Base-by-base conservation (phyloP, 2,113 vertebrate species). In the Tyrannus savana region DNA sequence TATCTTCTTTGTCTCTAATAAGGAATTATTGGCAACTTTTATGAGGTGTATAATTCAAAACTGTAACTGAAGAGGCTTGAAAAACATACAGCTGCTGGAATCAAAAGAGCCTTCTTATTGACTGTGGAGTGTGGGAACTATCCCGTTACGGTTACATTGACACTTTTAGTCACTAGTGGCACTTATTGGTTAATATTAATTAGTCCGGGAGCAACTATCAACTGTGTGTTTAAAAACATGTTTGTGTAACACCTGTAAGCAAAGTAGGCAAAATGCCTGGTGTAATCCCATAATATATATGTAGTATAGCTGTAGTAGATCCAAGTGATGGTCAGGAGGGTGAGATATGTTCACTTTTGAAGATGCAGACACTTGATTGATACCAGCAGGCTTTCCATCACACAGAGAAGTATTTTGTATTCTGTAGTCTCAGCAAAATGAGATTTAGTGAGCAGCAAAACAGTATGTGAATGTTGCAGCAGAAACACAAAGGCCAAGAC, bases 241-340 rank as follows among this genome's bases (percentile, higher is more conserved):
- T 72, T 80, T 94, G 83, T 93, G 88, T 87, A 89, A 84, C 90
- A 95, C 90, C 89, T 95, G 80, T 89, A 81, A 92, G 68, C 80
- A 72, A 85, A 89, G 69, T 35, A 78, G 62, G 86, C 82, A 55
- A 79, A 87, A 90, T 49, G 93, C 56, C 63, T 35, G 12, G 64
- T 93, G 47, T 83, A 89, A 82, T 85, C 92, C 90, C 75, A 71
- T 93, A 25, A 66, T 62, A 33, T 81, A 37, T 68, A 66, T 53
- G 67, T 72, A 90, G 79, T 81, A 41, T 94, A 96, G 93, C 49
- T 97, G 89, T 95, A 92, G 88, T 93, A 92, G 77, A 82, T 84
- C 37, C 3, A 23, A 84, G 71, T 77, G 93, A 87, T 87, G 71
- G 50, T 92, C 3, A 3, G 73, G 59, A 67, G 82, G 64, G 55